Conservation (phyloP, 2,888 invertebrate genomes). For the Andrena bicolor region DNA sequence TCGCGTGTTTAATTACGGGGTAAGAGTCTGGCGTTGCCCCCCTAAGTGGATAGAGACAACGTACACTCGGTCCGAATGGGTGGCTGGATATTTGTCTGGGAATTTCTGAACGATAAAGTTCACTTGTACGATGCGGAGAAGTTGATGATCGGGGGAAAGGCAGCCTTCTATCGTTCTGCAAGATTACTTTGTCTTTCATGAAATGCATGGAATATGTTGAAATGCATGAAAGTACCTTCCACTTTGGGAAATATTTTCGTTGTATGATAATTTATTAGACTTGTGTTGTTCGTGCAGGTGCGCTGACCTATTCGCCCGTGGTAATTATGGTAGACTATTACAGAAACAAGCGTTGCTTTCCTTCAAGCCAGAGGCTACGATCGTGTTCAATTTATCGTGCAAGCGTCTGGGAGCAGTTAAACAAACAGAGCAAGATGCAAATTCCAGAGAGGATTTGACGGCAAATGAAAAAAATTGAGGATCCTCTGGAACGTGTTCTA, state of each 20-base stretch:
- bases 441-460: conserved; percentile 14
- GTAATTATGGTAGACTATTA: not conserved
- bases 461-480: conserved; percentile 1
- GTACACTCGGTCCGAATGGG: too few relatives aligned
- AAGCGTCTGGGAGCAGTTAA: not conserved
- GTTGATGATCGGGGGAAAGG: too few relatives aligned
- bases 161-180: too few relatives aligned
- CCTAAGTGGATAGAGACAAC: not conserved
- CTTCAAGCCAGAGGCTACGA: not conserved
- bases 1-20: conserved; percentile 6
- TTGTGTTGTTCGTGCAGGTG: not conserved
- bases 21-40: not conserved
- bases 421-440: conserved; percentile 11
- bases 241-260: too few relatives aligned
- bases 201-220: too few relatives aligned
- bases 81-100: not conserved
- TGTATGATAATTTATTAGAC: too few relatives aligned
- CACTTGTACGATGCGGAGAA: not conserved
- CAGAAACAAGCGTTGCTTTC: conserved; percentile 10
- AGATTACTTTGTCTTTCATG: too few relatives aligned
- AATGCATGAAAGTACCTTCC: too few relatives aligned
- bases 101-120: not conserved
- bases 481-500: not conserved
- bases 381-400: too few relatives aligned
- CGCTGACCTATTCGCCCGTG: not conserved